Evolutionary conservation across 1,140 invertebrate species (phyloP), one percentile per base, ranked within the genome.

Genomic region (Trichomalopsis sarcophagae): DNA sequence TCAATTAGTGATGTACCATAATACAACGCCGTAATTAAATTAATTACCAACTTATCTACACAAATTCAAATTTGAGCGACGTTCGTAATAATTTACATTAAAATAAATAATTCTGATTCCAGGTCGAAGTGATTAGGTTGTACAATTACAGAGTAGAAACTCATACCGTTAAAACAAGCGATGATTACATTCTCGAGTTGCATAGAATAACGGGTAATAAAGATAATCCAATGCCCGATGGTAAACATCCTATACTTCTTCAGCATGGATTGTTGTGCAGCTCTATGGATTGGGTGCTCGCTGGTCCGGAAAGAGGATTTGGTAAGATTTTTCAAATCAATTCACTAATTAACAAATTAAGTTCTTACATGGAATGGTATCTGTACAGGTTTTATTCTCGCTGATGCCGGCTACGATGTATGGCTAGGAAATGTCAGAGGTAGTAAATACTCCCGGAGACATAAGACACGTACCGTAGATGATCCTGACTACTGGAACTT

Each of bases 351-450:
- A 5, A 74, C 33, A 36, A 36, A 36, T 74, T 11, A 36, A 17
- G 17, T 47, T 62, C 68, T 23, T 62, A 36, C 6, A 2, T 36
- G 17, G 27, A 33, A 81, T 36, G 71, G 0, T 6, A 36, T 75
- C 62, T 27, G 14, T 92, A 71, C 87, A 96, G 96, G 90, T 14
- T 96, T 95, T 87, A 91, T 96, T 23, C 91, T 97, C 7, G 94
- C 96, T 3, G 95, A 97, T 90, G 91, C 92, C 81, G 96, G 96
- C 30, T 97, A 95, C 87, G 97, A 97, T 89, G 96, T 97, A 0
- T 97, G 96, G 96, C 88, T 97, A 83, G 95, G 95, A 0, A 97
- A 97, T 88, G 93, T 93, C 10, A 92, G 96, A 82, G 96, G 96
- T 2, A 96, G 95, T 86, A 92, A 91, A 40, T 96, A 96, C 89